These are phyloP conservation scores for Drosophila equinoxialis DNA, from an alignment of 1,140 invertebrate genomes.

Conservation along the genomic window DNA sequence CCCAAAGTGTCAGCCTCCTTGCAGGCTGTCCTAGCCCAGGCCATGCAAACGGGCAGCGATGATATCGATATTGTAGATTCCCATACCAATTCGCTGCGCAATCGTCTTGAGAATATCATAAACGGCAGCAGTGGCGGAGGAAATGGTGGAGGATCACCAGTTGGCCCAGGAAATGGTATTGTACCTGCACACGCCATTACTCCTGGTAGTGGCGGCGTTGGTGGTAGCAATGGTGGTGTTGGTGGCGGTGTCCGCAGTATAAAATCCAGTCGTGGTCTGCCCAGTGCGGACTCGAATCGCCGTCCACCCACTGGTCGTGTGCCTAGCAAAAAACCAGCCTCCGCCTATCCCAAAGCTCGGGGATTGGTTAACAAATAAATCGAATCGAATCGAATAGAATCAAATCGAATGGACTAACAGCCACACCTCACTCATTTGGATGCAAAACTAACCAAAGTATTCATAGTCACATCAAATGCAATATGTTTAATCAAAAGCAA, in stretches of 20 bases:
- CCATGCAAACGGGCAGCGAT: conserved; percentile 88
- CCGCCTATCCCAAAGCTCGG: conserved; percentile 82
- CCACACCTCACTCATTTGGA: conserved; percentile 35
- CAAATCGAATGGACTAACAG: conserved; percentile 17
- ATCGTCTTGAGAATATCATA: conserved; percentile 79
- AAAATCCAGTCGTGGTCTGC: conserved; percentile 68
- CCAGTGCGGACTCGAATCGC: conserved; percentile 71
- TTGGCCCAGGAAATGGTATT: not conserved
- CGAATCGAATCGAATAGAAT: conserved; percentile 28
- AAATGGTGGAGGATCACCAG: conserved; percentile 19
- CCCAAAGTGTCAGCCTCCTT: conserved; percentile 89
- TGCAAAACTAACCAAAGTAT: conserved; percentile 71
- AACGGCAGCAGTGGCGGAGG: conserved; percentile 63
- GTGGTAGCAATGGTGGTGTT: not conserved
- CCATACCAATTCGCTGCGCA: conserved; percentile 74
- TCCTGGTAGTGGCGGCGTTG: conserved; percentile 10
- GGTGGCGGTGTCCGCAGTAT: conserved; percentile 48
- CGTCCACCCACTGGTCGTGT: conserved; percentile 70
- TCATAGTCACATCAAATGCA: conserved; percentile 63
- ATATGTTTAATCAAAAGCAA: conserved; percentile 41
- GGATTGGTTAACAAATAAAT: conserved; percentile 81
- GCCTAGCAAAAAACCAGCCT: conserved; percentile 74
- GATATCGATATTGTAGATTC: conserved; percentile 86
- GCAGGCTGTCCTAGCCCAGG: conserved; percentile 89
- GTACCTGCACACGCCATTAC: conserved; percentile 1